Conservation (phyloP, 2,888 invertebrate species). For the Zhuqinia jingwanae region DNA sequence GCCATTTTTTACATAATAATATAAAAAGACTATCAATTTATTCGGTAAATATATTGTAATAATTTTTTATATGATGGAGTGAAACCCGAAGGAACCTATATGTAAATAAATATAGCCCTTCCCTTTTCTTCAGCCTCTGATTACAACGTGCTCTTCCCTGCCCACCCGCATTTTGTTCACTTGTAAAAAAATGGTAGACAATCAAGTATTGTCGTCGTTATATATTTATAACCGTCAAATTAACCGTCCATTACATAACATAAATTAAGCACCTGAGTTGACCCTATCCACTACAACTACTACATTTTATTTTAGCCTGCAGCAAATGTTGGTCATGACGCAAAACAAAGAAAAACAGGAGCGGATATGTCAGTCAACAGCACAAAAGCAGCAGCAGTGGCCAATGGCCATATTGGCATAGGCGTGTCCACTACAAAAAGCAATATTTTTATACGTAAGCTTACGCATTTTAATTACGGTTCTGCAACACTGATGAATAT, state of each 20-base stretch:
- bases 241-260: neutral
- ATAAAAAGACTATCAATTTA: neutral
- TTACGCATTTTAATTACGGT: conserved; percentile 24
- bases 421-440: conserved; percentile 6
- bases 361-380: conserved; percentile 36
- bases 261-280: neutral
- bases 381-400: too few relatives aligned
- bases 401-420: conserved; percentile 38
- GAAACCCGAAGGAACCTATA: neutral
- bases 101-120: too few relatives aligned
- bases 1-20: neutral
- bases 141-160: conserved; percentile 21
- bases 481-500: neutral
- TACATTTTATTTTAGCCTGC: neutral
- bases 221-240: conserved; percentile 26
- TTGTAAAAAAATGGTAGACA: too few relatives aligned
- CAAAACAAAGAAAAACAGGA: conserved; percentile 7
- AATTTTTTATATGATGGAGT: neutral
- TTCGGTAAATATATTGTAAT: neutral
- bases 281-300: too few relatives aligned
- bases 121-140: neutral
- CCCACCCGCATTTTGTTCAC: conserved; percentile 2
- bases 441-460: neutral
- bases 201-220: neutral
- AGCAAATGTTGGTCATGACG: too few relatives aligned